A percentile compares a stretch with the other conserved stretches of the same genome.
Evolutionary conservation across 2,888 invertebrate genomes (phyloP).

Genomic region (Synanthedon formicaeformis): DNA sequence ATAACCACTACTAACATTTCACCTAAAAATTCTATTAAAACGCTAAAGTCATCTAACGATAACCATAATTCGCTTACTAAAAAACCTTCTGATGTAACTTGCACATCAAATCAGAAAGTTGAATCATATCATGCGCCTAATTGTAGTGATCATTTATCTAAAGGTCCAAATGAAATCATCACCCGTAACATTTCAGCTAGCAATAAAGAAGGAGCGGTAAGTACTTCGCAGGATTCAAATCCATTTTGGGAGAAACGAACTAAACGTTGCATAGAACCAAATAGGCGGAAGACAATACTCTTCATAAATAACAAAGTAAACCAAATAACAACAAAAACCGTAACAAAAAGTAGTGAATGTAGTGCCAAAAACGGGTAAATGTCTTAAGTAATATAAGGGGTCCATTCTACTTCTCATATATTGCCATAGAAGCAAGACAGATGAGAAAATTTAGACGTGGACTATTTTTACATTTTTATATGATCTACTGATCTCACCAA

Average conservation of each 20-base stretch:
- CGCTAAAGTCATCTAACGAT: conserved; percentile 42
- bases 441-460: conserved; percentile 41
- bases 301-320: conserved; percentile 61
- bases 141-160: conserved; percentile 10
- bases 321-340: conserved; percentile 26
- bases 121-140: not conserved
- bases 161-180: conserved; percentile 25
- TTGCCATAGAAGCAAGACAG: conserved; percentile 44
- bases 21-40: conserved; percentile 63
- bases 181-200: conserved; percentile 32
- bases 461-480: conserved; percentile 23
- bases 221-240: conserved; percentile 56
- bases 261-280: conserved; percentile 53
- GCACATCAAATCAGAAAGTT: conserved; percentile 21
- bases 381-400: conserved; percentile 3
- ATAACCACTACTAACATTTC: conserved; percentile 67
- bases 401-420: conserved; percentile 48
- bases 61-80: conserved; percentile 33
- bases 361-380: conserved; percentile 21
- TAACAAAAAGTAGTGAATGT: conserved; percentile 24
- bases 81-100: conserved; percentile 35
- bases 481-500: conserved; percentile 50
- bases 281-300: conserved; percentile 61
- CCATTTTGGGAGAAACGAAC: conserved; percentile 61
- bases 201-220: conserved; percentile 34